Conservation (phyloP, 2,797 vertebrate genomes). For the Lepus townsendii region DNA sequence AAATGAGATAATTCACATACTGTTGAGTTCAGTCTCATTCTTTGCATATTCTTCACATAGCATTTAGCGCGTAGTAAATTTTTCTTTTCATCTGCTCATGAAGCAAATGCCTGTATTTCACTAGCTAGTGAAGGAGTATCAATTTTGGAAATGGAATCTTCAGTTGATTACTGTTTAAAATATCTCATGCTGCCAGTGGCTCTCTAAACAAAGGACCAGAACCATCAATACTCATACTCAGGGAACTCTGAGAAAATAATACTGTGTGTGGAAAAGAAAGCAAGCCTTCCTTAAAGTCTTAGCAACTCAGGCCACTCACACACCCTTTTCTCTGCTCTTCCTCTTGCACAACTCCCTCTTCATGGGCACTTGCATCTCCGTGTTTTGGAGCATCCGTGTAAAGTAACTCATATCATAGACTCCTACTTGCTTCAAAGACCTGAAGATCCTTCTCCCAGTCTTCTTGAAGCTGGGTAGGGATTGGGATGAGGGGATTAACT, state of each 20-base stretch:
- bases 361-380: neutral
- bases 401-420: neutral
- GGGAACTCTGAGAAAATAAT: neutral
- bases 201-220: neutral
- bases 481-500: neutral
- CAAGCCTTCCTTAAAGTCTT: neutral
- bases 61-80: neutral
- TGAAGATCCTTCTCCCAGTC: neutral
- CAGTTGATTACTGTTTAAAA: neutral
- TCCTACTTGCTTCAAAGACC: neutral
- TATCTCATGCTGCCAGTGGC: neutral
- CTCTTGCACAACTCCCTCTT: neutral
- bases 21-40: no score
- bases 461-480: neutral
- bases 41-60: neutral
- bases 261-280: neutral
- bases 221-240: neutral
- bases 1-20: neutral
- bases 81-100: neutral
- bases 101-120: neutral
- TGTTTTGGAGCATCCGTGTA: neutral
- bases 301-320: neutral
- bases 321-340: neutral
- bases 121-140: neutral
- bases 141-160: neutral